Base-by-base conservation (phyloP, 2,888 invertebrate species). In the Caenorhabditis sp. region DNA sequence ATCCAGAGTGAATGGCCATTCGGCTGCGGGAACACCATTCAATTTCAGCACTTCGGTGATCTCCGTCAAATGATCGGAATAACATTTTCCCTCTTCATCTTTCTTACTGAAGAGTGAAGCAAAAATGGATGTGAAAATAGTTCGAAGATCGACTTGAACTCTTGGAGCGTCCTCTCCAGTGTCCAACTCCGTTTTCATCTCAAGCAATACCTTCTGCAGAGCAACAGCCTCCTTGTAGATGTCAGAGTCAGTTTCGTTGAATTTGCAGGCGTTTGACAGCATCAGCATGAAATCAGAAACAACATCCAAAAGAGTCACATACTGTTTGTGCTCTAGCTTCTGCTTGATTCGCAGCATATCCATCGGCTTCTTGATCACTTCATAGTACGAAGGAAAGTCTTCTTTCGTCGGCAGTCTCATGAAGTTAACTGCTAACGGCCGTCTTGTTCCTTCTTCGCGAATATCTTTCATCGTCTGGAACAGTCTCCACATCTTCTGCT, bases 191-290 rank as follows among this genome's bases (percentile, higher is more conserved):
- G 96, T 94, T 91, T 97, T 97, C 80, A 96, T 96, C 94, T 98
- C 93, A 84, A 98, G 93, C 76, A 97, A 96, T 62, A 98, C 94
- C 84, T 96, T 94, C 93, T 98, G 98, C 89, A 99, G 93, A 26
- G 96, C 95, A 87, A 98, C 93, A 0, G 98, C 97, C 92, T 98
- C 98, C 83, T 90, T 91, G 84, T 97, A 98, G 87, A 99, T 97
- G 92, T 95, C 95, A 0, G 98, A 98, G 22, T 96, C 96, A 92
- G 98, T 96, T 92, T 99, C 98, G 92, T 99, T 99, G 93, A 96
- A 99, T 89, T 96, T 96, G 0, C 97, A 95, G 90, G 98, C 99
- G 93, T 99, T 99, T 74, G 95, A 95, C 92, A 99, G 98, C 97
- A 99, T 98, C 18, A 97, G 93, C 86, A 81, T 82, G 61, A 91